Conservation (phyloP, 2,888 invertebrate genomes). For the Cataglyphis cursor region DNA sequence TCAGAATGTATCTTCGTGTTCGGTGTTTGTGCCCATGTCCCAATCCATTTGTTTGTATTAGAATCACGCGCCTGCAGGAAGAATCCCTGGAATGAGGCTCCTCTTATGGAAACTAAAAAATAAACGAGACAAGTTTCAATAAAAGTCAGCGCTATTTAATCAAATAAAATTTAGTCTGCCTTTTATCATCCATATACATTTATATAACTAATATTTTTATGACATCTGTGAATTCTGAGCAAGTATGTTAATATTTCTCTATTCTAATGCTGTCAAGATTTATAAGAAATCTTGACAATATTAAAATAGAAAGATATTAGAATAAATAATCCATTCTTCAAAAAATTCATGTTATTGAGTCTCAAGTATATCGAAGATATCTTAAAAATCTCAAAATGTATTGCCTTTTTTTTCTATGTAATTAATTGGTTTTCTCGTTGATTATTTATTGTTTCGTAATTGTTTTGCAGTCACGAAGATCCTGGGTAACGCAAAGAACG, state of each 20-base stretch:
- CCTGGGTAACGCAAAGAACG: not conserved
- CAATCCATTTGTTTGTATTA: slow-evolving; percentile 92
- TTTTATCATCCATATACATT: not conserved
- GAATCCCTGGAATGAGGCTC: slow-evolving; percentile 92
- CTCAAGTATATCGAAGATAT: too few relatives aligned
- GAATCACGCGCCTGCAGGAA: slow-evolving; percentile 93
- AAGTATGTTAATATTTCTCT: not conserved
- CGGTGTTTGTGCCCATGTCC: slow-evolving; percentile 91
- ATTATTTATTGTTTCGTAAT: not conserved
- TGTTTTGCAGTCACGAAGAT: not conserved
- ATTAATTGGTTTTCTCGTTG: too few relatives aligned
- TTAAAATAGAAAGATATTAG: too few relatives aligned
- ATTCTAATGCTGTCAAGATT: not conserved
- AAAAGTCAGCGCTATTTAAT: not conserved
- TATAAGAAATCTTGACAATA: too few relatives aligned
- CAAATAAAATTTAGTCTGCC: slow-evolving; percentile 23
- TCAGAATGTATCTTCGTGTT: slow-evolving; percentile 93
- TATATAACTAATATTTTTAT: not conserved
- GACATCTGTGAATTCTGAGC: slow-evolving; percentile 9
- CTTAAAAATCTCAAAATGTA: too few relatives aligned
- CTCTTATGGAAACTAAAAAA: slow-evolving; percentile 88
- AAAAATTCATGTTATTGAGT: too few relatives aligned
- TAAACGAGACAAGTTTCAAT: not conserved
- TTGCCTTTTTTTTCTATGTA: too few relatives aligned
- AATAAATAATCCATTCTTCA: too few relatives aligned